Percentiles rank a stretch among this genome's conserved stretches.
Evolutionary conservation across 2,113 vertebrate species (phyloP).

Genomic region (Sarotherodon lohbergeri): DNA sequence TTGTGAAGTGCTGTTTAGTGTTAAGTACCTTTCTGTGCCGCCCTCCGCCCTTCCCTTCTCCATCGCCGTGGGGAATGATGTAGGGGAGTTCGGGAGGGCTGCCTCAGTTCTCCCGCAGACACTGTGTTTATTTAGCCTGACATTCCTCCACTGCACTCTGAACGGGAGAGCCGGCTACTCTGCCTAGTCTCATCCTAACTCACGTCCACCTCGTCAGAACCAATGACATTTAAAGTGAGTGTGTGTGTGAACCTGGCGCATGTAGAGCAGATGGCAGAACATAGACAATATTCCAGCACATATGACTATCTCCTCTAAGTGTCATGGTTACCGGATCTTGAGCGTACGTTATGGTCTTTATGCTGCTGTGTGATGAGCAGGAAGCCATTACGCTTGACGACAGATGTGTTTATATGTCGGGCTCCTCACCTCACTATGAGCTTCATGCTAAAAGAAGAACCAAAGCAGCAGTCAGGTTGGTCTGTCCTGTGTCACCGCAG

Average conservation of each 20-base stretch:
- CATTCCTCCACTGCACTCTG: conserved; percentile 38
- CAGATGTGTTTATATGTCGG: not conserved
- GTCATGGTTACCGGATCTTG: not conserved
- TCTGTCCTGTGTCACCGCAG: conserved; percentile 35
- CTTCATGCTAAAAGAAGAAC: not conserved
- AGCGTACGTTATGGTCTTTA: not conserved
- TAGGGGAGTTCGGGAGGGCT: conserved; percentile 11
- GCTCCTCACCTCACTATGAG: not conserved
- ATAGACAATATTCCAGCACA: not conserved
- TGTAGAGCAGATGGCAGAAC: not conserved
- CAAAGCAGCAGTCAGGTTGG: not conserved
- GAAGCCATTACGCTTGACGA: not conserved
- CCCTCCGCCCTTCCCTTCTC: not conserved
- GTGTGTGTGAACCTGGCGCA: not conserved
- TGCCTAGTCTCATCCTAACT: conserved; percentile 43
- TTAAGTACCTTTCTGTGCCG: conserved; percentile 11
- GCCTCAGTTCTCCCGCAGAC: conserved; percentile 39
- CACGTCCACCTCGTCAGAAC: not conserved
- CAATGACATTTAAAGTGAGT: conserved; percentile 3
- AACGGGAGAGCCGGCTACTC: not conserved
- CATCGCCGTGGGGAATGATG: conserved; percentile 14
- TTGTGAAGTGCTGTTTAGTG: conserved; percentile 27
- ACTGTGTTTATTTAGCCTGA: conserved; percentile 63
- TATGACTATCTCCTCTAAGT: not conserved
- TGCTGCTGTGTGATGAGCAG: not conserved